Base-by-base conservation (phyloP, 2,113 vertebrate genomes). In the Nipponia nippon region DNA sequence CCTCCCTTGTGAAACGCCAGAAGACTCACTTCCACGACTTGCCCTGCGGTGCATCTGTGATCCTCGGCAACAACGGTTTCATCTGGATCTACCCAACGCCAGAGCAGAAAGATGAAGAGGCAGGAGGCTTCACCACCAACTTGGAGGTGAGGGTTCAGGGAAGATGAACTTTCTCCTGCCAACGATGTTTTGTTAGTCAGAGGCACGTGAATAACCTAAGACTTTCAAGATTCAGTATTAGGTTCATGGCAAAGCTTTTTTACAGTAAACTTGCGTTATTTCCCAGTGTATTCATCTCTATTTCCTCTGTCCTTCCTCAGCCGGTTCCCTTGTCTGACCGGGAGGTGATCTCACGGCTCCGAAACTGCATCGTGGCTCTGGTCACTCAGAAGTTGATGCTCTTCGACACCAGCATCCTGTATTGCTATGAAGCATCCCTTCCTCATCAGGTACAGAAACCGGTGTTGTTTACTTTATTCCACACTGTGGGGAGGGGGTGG, bases 1-100 rank as follows among this genome's bases (percentile, higher is more conserved):
- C 99, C 3, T 99, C 99, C 36, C 97, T 99, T 17, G 98, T 99
- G 90, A 99, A 99, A 89, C 98, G 99, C 58, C 99, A 99, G 96
- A 99, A 99, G 97, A 99, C 99, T 34, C 99, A 99, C 92, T 99
- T 99, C 97, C 99, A 99, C 14, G 99, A 99, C 93, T 95, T 99
- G 88, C 99, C 99, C 0, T 99, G 99, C 20, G 99, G 99, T 11
- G 99, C 99, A 1, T 99, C 99, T 0, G 95, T 99, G 83, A 99
- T 99, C 84, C 98, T 99, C 0, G 99, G 99, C 7, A 99, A 99
- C 98, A 99, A 99, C 0, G 99, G 99, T 42, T 99, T 98, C 91
- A 98, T 99, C 95, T 99, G 99, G 99, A 98, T 99, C 87, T 99
- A 99, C 96, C 99, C 99, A 1, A 99, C 99, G 1, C 97, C 98